Evolutionary conservation across 2,888 invertebrate species (phyloP), one percentile per base, ranked within the genome.

Genomic region (Aphidius colemani): DNA sequence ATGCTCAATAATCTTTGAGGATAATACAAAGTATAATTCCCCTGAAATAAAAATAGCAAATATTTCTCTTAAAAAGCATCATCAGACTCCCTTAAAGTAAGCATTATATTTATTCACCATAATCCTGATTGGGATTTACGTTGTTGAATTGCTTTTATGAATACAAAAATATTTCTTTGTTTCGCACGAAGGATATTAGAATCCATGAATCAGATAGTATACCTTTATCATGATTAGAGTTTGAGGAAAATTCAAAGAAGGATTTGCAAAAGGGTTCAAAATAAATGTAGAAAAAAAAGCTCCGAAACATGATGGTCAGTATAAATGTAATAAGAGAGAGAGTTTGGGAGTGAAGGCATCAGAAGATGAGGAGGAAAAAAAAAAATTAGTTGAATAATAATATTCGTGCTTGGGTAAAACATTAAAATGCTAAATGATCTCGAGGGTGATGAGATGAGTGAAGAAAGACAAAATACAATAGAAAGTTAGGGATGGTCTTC

Each of bases 361-460:
- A 44, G 55, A 40, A 56, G 56, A 65, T 64, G 64, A 66, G 64
- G 61, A 58, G 56, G 18, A 53, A 55, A 60, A 59, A 61, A 30
- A 3, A 30, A 30, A 30, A 5, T 30, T 2, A 30, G 30, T 30
- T 30, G 30, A 30, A 30, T 30, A 30, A 30, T 30, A 30, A 30
- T 30, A 30, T 30, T 30, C 30, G 30, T 30, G 30, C 30, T 30
- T 30, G 30, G 30, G 2, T 56, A 65, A 64, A 69, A 69, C 66
- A 66, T 68, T 67, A 68, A 70, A 78, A 78, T 78, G 77, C 78
- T 77, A 78, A 78, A 78, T 77, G 78, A 76, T 76, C 68, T 67
- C 67, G 66, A 53, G 69, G 69, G 67, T 70, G 13, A 18, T 18
- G 13, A 18, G 13, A 2, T 18, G 13, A 18, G 13, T 18, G 30